Conservation (phyloP, 2,797 vertebrate genomes). For the Falco biarmicus region DNA sequence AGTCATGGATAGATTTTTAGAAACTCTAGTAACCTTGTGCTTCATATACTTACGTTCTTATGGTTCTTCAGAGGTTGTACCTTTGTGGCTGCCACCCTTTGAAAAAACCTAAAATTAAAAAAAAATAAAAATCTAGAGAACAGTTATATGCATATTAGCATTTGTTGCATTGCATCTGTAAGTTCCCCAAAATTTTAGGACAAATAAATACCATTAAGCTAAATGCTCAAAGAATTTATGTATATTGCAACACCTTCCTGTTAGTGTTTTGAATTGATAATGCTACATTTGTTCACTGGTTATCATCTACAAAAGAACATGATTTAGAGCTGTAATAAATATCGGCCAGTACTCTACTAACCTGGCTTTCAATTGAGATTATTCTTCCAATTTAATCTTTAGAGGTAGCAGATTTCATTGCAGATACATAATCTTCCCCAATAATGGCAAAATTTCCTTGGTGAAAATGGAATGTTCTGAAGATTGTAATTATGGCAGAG, state of each 20-base stretch:
- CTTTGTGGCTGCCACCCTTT: not conserved
- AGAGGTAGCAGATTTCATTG: not conserved
- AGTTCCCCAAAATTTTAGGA: not conserved
- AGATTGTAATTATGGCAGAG: not conserved
- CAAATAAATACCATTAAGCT: not conserved
- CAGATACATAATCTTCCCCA: not conserved
- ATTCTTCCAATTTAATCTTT: slow-evolving; percentile 1
- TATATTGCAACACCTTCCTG: not conserved
- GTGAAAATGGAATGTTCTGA: not conserved
- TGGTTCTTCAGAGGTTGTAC: not conserved
- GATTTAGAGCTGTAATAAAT: not conserved
- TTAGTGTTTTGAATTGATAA: not conserved
- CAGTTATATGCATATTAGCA: not conserved
- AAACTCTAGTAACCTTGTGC: not conserved
- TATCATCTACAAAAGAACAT: not conserved
- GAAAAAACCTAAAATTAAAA: not conserved
- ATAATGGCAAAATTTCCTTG: not conserved
- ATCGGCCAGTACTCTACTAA: not conserved
- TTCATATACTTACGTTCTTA: not conserved
- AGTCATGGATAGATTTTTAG: not conserved
- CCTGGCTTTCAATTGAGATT: not conserved
- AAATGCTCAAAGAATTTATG: not conserved
- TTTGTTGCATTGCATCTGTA: not conserved
- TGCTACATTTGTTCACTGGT: not conserved
- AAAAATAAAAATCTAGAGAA: not conserved